Evolutionary conservation across 2,888 invertebrate genomes (phyloP), one percentile per base, ranked within the genome.

Genomic region (Pollenia angustigena): DNA sequence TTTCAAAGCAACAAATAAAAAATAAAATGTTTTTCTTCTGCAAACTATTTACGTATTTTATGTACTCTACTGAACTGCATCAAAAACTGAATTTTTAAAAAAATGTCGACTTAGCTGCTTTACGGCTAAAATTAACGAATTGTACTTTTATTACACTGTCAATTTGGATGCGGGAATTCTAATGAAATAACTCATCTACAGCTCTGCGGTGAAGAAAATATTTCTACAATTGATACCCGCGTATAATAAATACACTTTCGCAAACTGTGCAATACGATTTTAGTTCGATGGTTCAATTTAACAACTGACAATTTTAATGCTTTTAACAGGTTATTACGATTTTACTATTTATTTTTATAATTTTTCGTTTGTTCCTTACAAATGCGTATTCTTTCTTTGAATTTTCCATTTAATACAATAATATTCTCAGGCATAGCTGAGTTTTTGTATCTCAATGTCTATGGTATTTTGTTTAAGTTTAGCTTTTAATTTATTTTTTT

Each of bases 241-340:
- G 46, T 14, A 18, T 12, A 12, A 40, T 54, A 44, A n/a, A 50
- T 1, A 46, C 14, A 72, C 48, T 72, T 72, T 81, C 72, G 56
- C 72, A 62, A 54, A 64, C 44, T 64, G 80, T 54, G 62, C 54
- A 60, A 52, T 52, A 68, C 32, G 46, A 64, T 79, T 84, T 46
- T 87, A 78, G 76, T 84, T 84, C 84, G 81, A 87, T 87, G 68
- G 81, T 84, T 84, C 76, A 84, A 87, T 87, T 84, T 76, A 58
- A 84, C 62, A 87, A 84, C 84, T 81, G 84, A 84, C 84, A 87
- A 76, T 87, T 81, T 86, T 74, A 84, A 84, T 84, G 78, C 72
- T 68, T 81, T 81, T 87, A 84, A 87, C 87, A 87, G 84, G 84
- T 87, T 84, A 87, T 87, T 86, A 80, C 66, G 64, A 74, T 66